Percentiles rank a stretch among this genome's conserved stretches.
Conservation (phyloP, 2,888 invertebrate genomes). For the Hecatera dysodea region DNA sequence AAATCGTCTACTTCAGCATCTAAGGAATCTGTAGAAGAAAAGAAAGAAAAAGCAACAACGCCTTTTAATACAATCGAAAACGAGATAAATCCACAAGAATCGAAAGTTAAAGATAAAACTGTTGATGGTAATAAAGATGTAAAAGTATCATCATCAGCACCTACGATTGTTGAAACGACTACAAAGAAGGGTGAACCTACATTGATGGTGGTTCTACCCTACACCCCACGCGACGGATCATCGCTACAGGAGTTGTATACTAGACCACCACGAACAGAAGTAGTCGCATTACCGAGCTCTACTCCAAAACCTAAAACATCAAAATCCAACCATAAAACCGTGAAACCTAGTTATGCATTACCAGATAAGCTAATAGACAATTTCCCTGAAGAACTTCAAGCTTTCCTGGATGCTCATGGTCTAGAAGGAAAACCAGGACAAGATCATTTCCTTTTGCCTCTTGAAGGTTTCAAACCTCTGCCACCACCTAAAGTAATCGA, state of each 20-base stretch:
- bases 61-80: slow-evolving; percentile 75
- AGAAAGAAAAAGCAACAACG: slow-evolving; percentile 67
- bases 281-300: slow-evolving; percentile 83
- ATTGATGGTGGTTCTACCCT: slow-evolving; percentile 93
- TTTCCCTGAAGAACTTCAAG: slow-evolving; percentile 83
- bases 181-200: slow-evolving; percentile 82
- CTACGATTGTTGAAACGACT: slow-evolving; percentile 73
- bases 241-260: slow-evolving; percentile 92
- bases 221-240: slow-evolving; percentile 90
- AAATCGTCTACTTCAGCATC: slow-evolving; percentile 75
- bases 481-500: slow-evolving; percentile 84
- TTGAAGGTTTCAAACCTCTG: slow-evolving; percentile 87
- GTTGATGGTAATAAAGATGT: slow-evolving; percentile 60
- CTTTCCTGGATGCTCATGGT: slow-evolving; percentile 85
- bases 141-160: slow-evolving; percentile 59
- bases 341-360: slow-evolving; percentile 72
- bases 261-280: slow-evolving; percentile 92
- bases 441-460: slow-evolving; percentile 84
- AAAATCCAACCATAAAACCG: slow-evolving; percentile 70
- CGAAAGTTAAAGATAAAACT: slow-evolving; percentile 65
- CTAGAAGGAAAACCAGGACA: slow-evolving; percentile 81
- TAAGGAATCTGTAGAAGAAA: slow-evolving; percentile 71
- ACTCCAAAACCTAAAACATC: slow-evolving; percentile 76
- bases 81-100: slow-evolving; percentile 73
- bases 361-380: slow-evolving; percentile 75